Percentiles rank a stretch among this genome's conserved stretches.
Conservation (phyloP, 1,140 invertebrate genomes). For the Conus betulinus region DNA sequence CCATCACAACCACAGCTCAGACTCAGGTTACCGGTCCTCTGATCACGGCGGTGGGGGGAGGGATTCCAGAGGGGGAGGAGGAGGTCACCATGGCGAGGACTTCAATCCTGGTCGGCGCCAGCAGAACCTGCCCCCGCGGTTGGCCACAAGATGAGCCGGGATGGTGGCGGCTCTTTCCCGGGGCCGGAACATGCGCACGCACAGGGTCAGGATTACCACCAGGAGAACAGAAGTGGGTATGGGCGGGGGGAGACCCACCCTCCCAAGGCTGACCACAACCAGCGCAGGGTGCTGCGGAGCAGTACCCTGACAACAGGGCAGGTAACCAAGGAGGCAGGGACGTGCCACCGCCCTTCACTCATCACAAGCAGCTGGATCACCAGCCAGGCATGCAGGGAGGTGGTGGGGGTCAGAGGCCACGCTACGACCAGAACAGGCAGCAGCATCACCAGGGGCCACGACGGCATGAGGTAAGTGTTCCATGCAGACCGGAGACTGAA, state of each 20-base stretch:
- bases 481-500: too few species aligned
- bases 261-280: neutral
- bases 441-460: neutral
- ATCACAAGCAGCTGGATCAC: neutral
- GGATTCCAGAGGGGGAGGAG: neutral
- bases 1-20: neutral
- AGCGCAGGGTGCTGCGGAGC: neutral
- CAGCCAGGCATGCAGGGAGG: neutral
- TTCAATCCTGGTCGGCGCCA: slow-evolving; percentile 13
- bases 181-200: neutral
- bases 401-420: neutral
- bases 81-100: neutral
- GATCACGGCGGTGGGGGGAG: slow-evolving; percentile 1
- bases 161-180: neutral
- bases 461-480: neutral
- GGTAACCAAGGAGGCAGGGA: neutral
- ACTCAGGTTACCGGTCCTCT: slow-evolving; percentile 7
- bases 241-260: neutral
- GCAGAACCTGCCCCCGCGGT: slow-evolving; percentile 43
- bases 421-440: neutral
- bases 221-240: neutral
- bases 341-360: neutral
- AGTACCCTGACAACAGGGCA: slow-evolving; percentile 7
- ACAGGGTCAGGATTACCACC: neutral
- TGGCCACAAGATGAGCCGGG: slow-evolving; percentile 33